A percentile compares a stretch with the other conserved stretches of the same genome.
Evolutionary conservation across 2,888 invertebrate genomes (phyloP).

Genomic region (Sinotaia quadrata): DNA sequence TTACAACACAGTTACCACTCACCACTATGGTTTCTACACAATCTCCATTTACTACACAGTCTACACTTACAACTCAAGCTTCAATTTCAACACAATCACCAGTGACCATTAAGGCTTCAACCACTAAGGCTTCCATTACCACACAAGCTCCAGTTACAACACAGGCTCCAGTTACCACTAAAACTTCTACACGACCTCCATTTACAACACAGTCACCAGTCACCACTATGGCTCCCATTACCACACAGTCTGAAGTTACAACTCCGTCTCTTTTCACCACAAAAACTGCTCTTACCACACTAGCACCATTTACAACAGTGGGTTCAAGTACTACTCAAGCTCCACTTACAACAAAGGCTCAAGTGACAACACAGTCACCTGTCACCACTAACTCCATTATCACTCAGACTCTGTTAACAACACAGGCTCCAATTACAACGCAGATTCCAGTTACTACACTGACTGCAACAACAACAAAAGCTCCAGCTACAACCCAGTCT

Average conservation of each 20-base stretch:
- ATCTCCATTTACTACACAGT: background rate
- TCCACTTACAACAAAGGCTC: slow-evolving; percentile 13
- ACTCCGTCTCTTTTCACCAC: background rate
- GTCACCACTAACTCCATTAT: background rate
- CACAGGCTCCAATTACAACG: slow-evolving; percentile 3
- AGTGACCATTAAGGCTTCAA: background rate
- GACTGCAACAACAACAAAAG: background rate
- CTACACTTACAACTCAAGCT: slow-evolving; percentile 9
- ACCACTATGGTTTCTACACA: background rate
- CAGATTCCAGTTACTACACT: too few relatives aligned
- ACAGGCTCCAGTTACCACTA: background rate
- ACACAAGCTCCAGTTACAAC: background rate
- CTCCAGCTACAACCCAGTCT: slow-evolving; percentile 1
- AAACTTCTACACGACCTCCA: background rate
- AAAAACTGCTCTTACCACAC: background rate
- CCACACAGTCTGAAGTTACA: background rate
- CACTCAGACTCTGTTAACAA: background rate
- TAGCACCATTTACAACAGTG: background rate
- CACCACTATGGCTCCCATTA: background rate
- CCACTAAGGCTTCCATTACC: background rate
- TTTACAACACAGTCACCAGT: background rate
- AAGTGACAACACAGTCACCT: background rate
- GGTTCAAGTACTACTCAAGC: slow-evolving; percentile 2
- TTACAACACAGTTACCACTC: slow-evolving; percentile 2
- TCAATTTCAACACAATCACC: slow-evolving; percentile 6